Base-by-base conservation (phyloP, 2,113 vertebrate genomes). In the Gopherus flavomarginatus region DNA sequence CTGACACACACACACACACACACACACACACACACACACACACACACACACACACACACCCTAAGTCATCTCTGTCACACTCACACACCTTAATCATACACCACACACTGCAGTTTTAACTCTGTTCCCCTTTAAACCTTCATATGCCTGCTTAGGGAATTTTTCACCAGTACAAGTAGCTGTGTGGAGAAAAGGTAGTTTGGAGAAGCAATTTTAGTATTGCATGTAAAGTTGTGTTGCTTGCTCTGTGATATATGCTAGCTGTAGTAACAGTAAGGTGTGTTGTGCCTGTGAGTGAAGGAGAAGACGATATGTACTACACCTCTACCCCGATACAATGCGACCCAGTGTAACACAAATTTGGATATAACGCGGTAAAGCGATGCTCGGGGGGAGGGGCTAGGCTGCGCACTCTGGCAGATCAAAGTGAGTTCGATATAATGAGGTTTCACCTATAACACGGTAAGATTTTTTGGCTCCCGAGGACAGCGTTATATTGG, bases 191-290 rank as follows among this genome's bases (percentile, higher is more conserved):
- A 17, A 31, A 29, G 27, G 16, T 52, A 29, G 5, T 80, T 50
- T 80, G 78, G 10, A 50, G 12, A 50, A 80, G 44, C 21, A n/a
- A 21, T 38, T 81, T 54, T 75, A 42, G 11, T 19, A 69, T 65
- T 69, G 35, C 1, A 44, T 3, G 5, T 0, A 0, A 86, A 49
- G 6, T 50, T 31, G 50, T 87, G 5, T 42, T 79, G 79, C 0
- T 0, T 83, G 11, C 7, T 84, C 85, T 84, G 8, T 38, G 11
- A 29, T 59, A 1, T 0, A 2, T 35, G 49, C 6, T 8, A 44
- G 59, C 44, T 57, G 22, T 47, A 84, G 69, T 54, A 89, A 47
- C 16, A 65, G 62, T 26, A 29, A 44, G 16, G 5, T 10, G 21
- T 16, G 4, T 53, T 85, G 42, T 44, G 38, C 44, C 49, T 78